Base-by-base conservation (phyloP, 2,797 vertebrate species). In the Threskiornis aethiopicus region DNA sequence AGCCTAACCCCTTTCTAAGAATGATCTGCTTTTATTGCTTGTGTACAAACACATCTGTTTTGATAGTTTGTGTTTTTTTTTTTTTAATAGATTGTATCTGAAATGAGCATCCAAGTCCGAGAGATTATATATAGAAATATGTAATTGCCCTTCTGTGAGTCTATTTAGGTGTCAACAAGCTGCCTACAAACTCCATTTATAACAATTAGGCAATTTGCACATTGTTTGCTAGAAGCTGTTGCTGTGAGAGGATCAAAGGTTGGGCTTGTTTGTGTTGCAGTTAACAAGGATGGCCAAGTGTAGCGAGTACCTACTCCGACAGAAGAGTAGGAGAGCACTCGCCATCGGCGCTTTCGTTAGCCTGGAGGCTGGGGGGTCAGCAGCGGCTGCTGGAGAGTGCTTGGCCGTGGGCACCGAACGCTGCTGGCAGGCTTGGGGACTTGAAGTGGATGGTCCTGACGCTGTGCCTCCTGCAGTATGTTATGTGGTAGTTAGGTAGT, bases 241-340 rank as follows among this genome's bases (percentile, higher is more conserved):
- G 0, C 46, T 0, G 2, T 14, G 21, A 62, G 58, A 75, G 57
- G 41, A 26, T 37, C 19, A 11, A 19, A 78, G 52, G 37, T 17
- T 75, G 87, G 33, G 13, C 26, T 69, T 3, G 19, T 73, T 37
- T 20, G 51, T 13, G n/a, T 47, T 46, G 51, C 22, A 15, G 52
- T 31, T 29, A 22, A 59, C 3, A 1, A 10, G 44, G 26, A 21
- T 0, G 12, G 65, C 47, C 51, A 19, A 28, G 33, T 0, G 1
- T 10, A 35, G 21, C 0, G 2, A 39, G 35, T 13, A 13, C 10
- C 3, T 41, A 21, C 25, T 13, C 35, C 0, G 0, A 2, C 0
- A 5, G 51, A 62, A 21, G 31, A 28, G 7, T 20, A 2, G 31
- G 39, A 46, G 54, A 24, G 39, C 15, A 1, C 6, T 26, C 18